Base-by-base conservation (phyloP, 1,140 invertebrate genomes). In the Cyphomyrmex costatus region DNA sequence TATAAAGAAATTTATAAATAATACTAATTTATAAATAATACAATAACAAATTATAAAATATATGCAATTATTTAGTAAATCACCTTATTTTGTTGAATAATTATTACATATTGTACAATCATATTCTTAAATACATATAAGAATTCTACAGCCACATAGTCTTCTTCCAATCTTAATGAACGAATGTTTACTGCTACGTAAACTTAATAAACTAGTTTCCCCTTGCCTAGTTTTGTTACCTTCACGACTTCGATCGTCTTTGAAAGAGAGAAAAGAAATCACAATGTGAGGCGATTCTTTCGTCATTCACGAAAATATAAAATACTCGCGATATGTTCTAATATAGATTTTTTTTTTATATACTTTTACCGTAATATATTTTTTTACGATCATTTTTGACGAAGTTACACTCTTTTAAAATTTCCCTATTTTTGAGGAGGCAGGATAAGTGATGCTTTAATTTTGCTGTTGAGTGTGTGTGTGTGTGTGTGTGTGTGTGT, bases 141-240 rank as follows among this genome's bases (percentile, higher is more conserved):
- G 21, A 53, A 68, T 14, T 42, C 21, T 46, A 56, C 14, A 30
- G 63, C n/a, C 19, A 36, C 8, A 19, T 60, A 58, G 65, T 74
- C 21, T 63, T 86, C 58, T 80, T 84, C 49, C 60, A 89, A 90
- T 91, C 68, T 83, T 19, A 36, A 12, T 68, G 58, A 84, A 56
- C 73, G 61, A 51, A 53, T 86, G 76, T 92, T 92, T 92, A 92
- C 86, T 86, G 86, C 88, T 89, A 58, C 24, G 90, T 70, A 92
- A 92, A 93, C 89, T 89, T 89, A 92, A 93, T 92, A 90, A 88
- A 89, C 77, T 58, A 74, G 46, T 61, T 76, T 66, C 61, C 71
- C 51, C 14, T 66, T 33, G 12, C 5, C 53, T n/a, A 27, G 21
- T 70, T 61, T 68, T 51, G 46, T 79, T 66, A 66, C 60, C 51